Evolutionary conservation across 2,888 invertebrate species (phyloP).

Genomic region (Volucella zonaria): DNA sequence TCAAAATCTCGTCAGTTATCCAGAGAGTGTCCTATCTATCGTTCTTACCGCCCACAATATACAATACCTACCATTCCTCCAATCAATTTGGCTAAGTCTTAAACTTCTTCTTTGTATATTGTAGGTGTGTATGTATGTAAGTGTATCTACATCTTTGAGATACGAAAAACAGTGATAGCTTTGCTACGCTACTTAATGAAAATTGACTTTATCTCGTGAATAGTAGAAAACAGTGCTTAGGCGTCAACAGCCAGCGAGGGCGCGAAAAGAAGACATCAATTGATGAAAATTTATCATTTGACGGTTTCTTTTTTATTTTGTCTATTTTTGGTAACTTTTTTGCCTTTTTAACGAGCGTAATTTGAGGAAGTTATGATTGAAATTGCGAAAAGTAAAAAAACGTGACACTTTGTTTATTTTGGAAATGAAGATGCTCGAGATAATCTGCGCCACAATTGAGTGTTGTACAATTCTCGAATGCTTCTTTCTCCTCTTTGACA

Average conservation of each 20-base stretch:
- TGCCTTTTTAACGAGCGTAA: not conserved
- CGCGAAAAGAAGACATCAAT: slow-evolving; percentile 10
- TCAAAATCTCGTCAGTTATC: slow-evolving; percentile 23
- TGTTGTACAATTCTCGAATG: too few relatives aligned
- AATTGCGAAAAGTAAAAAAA: not conserved
- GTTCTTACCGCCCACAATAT: too few relatives aligned
- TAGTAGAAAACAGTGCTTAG: not conserved
- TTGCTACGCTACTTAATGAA: slow-evolving; percentile 19
- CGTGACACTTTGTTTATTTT: not conserved
- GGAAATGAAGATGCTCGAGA: not conserved
- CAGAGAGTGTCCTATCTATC: not conserved
- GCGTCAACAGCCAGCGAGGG: not conserved
- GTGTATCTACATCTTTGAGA: not conserved
- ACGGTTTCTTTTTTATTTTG: not conserved
- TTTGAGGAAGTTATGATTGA: slow-evolving; percentile 15
- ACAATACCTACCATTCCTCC: too few relatives aligned
- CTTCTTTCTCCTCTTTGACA: too few relatives aligned
- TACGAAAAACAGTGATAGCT: slow-evolving; percentile 11
- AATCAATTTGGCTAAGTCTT: not conserved
- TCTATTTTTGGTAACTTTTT: not conserved
- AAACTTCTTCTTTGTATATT: not conserved
- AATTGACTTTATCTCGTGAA: slow-evolving; percentile 34
- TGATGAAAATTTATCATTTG: slow-evolving; percentile 34
- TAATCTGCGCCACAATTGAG: too few relatives aligned
- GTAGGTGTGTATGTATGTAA: not conserved